Base-by-base conservation (phyloP, 2,888 invertebrate species). In the Hydrotaea cyrtoneurina region DNA sequence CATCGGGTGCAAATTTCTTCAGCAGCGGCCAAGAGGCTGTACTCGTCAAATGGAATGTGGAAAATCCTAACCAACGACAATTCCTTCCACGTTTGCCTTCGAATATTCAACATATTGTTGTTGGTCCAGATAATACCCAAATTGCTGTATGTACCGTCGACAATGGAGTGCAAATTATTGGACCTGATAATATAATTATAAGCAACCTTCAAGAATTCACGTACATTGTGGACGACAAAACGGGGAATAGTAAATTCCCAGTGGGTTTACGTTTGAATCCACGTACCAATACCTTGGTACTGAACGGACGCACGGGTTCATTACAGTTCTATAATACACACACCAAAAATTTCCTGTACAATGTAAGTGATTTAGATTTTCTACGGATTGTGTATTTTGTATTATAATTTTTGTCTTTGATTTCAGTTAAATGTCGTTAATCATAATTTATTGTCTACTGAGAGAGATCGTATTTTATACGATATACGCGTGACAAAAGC, bases 1-100 rank as follows among this genome's bases (percentile, higher is more conserved):
- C 90, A 1, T 87, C 91, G 91, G 96, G 96, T 21, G 94, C 94
- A 11, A 93, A 94, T 86, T 94, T 97, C 90, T 95, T 95, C 88
- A 96, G 96, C 87, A 96, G 96, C 10, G 97, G 96, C n/a, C 93
- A 94, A 66, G 97, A 97, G 91, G 94, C 95, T 88, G 96, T 96
- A 0, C 91, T 97, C 73, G 96, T 97, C 0, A 95, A 95, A 90
- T 97, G 97, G 97, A 93, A 93, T 74, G 85, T 95, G 23, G 92
- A 93, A 50, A 93, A 93, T 87, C 91, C 93, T 0, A 90, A 93
- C 5, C n/a, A 87, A 0, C 89, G 92, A 0, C 92, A 93, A 31
- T 96, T 94, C 90, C 89, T 96, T 66, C 97, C 97, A 0, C 94
- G 97, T 72, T 92, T 97, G 87, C 94, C 96, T 2, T 94, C 95